Evolutionary conservation across 2,888 invertebrate species (phyloP), one percentile per base, ranked within the genome.

Genomic region (Lasioglossum oenotherae): DNA sequence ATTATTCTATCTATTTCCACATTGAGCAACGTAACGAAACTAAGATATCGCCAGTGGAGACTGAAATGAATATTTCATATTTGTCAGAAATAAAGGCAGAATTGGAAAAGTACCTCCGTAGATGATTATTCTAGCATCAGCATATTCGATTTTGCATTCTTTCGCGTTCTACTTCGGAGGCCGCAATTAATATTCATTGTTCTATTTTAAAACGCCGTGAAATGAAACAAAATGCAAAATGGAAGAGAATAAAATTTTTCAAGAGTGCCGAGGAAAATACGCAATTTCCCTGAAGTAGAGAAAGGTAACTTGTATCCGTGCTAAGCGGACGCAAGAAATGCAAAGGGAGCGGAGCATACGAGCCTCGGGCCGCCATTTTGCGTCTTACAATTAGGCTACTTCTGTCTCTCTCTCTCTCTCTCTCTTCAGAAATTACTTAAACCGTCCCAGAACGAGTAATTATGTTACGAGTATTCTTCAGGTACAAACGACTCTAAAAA

Each of bases 131-230:
- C 49, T n/a, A 12, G 2, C 44, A 57, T 23, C 74, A 38, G 23
- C 74, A 44, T 80, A 72, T 60, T 74, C 69, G 57, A 74, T 74
- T 69, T 44, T 31, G 27, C 46, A 57, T 75, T 60, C 80, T 72
- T 72, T 80, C 41, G 60, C 38, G n/a, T 38, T 64, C 23, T n/a
- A 4, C 57, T 60, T 64, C 82, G 80, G 64, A 41, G 72, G 31
- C 35, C n/a, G 14, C n/a, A 53, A 71, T 74, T 60, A 71, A 75
- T 57, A 44, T 72, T 38, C 74, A 49, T 38, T 2, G n/a, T 74
- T 57, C 74, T 35, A 53, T 19, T 35, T 74, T 44, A 27, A 23
- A 75, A 31, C 78, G 38, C 4, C 35, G 16, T 38, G 2, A 27
- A 46, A 14, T 19, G 44, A 23, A 14, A 38, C n/a, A 64, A 53